Conservation (phyloP, 2,113 vertebrate species). For the Mormoops blainvillei region DNA sequence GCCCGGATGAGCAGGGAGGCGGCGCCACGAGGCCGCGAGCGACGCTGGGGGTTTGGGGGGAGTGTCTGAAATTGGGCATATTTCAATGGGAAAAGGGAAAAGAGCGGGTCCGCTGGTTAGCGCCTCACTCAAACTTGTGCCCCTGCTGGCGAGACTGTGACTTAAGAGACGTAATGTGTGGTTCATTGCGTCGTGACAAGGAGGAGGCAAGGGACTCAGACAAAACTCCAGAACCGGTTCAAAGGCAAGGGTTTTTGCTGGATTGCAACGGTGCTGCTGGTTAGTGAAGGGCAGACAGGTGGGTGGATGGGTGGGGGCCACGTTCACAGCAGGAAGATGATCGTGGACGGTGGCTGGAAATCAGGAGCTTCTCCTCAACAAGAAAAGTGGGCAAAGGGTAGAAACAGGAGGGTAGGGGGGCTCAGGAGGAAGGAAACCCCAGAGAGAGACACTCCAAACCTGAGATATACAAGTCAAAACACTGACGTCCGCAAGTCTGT, state of each 20-base stretch:
- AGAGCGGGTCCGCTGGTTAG: neutral
- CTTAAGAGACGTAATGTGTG: no score
- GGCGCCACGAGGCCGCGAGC: rapidly evolving
- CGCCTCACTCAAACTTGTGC: rapidly evolving
- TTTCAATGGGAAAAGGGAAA: no score
- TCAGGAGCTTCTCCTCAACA: neutral
- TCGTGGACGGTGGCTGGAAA: neutral
- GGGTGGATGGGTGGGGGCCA: neutral
- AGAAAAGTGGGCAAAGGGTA: neutral
- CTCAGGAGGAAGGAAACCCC: neutral
- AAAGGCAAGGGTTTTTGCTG: no score
- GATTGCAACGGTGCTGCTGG: no score
- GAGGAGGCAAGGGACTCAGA: no score
- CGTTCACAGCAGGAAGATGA: neutral
- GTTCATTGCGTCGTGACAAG: neutral
- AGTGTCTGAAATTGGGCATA: rapidly evolving
- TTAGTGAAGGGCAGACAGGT: neutral
- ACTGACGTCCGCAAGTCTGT: neutral
- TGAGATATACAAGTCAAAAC: neutral
- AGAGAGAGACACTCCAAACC: neutral
- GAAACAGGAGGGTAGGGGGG: neutral
- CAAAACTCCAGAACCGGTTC: neutral
- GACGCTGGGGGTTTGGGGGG: neutral
- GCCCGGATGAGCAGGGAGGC: no score
- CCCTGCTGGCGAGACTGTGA: neutral